These are phyloP conservation scores for Hypolimnas misippus DNA, from an alignment of 2,888 invertebrate species.

Conservation along the genomic window DNA sequence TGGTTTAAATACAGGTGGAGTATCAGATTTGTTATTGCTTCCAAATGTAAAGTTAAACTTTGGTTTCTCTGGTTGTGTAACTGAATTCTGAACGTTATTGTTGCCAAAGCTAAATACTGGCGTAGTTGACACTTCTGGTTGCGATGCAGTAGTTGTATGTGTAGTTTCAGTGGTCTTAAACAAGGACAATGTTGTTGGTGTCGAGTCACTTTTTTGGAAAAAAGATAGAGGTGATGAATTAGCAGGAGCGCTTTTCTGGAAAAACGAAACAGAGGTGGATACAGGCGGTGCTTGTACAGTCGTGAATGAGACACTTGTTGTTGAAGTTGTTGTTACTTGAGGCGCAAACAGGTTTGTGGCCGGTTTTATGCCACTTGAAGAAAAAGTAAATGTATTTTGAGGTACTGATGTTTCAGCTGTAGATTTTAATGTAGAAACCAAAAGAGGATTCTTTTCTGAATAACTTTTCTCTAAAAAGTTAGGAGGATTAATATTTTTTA, in stretches of 20 bases:
- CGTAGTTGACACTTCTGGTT: constrained; percentile 33
- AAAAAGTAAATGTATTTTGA: constrained; percentile 49
- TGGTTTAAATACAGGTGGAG: constrained; percentile 46
- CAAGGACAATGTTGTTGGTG: constrained; percentile 43
- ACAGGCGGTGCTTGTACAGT: constrained; percentile 31
- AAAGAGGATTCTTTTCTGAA: constrained; percentile 6
- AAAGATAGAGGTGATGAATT: constrained; percentile 45
- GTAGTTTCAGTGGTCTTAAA: constrained; percentile 49
- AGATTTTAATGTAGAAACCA: constrained; percentile 27
- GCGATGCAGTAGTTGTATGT: constrained; percentile 33
- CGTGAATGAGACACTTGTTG: constrained; percentile 43
- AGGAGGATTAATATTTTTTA: neutral
- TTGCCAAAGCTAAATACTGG: constrained; percentile 63
- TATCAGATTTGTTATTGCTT: constrained; percentile 49
- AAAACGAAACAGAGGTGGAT: constrained; percentile 40
- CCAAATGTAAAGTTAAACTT: constrained; percentile 66
- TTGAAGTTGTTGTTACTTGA: constrained; percentile 38
- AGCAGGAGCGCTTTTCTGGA: constrained; percentile 39
- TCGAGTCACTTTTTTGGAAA: constrained; percentile 49
- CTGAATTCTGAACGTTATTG: constrained; percentile 39
- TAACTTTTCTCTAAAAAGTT: constrained; percentile 30
- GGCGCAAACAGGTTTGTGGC: constrained; percentile 47
- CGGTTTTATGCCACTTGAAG: constrained; percentile 39
- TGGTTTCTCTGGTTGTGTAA: constrained; percentile 54
- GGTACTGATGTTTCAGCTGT: constrained; percentile 39